phyloP scores from a whole-genome alignment of 2,797 vertebrate genomes.

The Pseudotriccus pelzelni region DNA sequence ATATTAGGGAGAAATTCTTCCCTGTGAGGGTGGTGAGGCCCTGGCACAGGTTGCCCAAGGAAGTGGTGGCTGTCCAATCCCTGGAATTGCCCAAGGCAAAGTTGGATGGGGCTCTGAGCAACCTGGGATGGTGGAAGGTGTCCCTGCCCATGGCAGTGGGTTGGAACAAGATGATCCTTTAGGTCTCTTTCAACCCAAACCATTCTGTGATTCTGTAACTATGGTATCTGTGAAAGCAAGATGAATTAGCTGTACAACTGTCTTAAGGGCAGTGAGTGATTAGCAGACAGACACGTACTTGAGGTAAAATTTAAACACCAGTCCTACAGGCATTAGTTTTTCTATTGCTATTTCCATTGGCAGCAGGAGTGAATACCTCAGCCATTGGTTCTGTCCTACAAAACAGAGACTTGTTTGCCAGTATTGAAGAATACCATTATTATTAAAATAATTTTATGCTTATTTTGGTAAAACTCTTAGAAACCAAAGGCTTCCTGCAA shows the following conservation, averaged over 20 bases:
- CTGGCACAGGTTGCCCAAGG: neutral
- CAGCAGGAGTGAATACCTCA: neutral
- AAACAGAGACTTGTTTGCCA: neutral
- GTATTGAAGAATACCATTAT: neutral
- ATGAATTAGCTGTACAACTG: neutral
- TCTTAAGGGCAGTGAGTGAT: neutral
- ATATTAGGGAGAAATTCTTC: neutral
- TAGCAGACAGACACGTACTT: neutral
- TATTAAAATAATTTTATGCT: neutral
- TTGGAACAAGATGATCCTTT: neutral
- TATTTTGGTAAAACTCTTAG: neutral
- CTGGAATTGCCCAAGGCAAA: neutral
- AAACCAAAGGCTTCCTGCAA: neutral
- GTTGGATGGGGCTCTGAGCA: neutral
- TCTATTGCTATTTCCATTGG: neutral
- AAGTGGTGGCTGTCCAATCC: neutral
- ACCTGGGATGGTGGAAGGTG: neutral
- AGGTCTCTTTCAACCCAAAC: neutral
- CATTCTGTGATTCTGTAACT: neutral
- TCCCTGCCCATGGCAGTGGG: neutral
- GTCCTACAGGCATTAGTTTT: neutral
- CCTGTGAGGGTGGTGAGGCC: neutral
- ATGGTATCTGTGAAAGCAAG: neutral
- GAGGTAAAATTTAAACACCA: neutral
- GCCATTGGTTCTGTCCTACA: neutral